Base-by-base conservation (phyloP, 2,888 invertebrate genomes). In the Ptychoptera contaminata region DNA sequence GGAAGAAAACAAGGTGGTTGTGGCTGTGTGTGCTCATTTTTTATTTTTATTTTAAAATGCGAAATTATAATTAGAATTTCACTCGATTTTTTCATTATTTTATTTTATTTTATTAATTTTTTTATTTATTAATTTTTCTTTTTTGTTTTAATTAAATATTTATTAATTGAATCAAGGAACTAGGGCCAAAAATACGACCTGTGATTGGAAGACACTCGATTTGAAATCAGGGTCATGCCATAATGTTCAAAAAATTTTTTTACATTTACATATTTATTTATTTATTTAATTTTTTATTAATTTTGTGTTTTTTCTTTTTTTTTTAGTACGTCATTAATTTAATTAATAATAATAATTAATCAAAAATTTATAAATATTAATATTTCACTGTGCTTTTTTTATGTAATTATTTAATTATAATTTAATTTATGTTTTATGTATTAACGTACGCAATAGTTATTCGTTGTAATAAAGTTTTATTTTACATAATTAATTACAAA, bases 141-240 rank as follows among this genome's bases (percentile, higher is more conserved):
- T 36, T n/a, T 11, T n/a, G 8, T 36, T 14, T 36, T 12, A 5
- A 12, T 12, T 36, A 8, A 14, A 12, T 12, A 14, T 36, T 36
- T 36, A 12, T 12, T 12, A 12, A 12, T 32, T 32, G n/a, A 11
- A 11, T 11, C 32, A 36, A 12, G 14, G 12, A 36, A 30, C 16
- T 35, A n/a, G 31, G 45, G 39, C 42, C 46, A 47, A 50, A 45
- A 60, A 62, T 59, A 63, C 61, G 61, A 61, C 59, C 59, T 60
- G 60, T 62, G 59, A 61, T 63, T 65, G 65, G 65, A 65, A 65
- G 65, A 65, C 65, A 61, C 65, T 60, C 58, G 65, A 65, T 65
- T 65, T 61, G 58, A 63, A 65, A 64, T 61, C 61, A 63, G 62
- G 61, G 58, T 62, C 61, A 64, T 59, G 62, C 61, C 61, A 57